Percentiles rank a stretch among this genome's conserved stretches.
Conservation (phyloP, 2,113 vertebrate species). For the Sinocyclocheilus anshuiensis region DNA sequence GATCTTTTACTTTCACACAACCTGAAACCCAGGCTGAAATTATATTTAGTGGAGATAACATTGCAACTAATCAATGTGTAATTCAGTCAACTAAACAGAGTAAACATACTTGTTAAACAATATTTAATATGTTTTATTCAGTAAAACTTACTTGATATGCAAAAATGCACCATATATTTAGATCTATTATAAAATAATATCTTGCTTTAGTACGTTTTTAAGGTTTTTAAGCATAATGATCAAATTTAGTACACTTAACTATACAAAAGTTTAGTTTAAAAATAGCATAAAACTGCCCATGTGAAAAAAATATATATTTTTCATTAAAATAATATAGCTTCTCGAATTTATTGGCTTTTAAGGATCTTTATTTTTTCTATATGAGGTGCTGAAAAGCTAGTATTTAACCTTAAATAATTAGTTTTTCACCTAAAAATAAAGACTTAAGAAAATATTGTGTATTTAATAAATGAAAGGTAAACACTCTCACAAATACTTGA, state of each 20-base stretch:
- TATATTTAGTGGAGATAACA: background rate
- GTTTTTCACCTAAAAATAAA: too few relatives aligned
- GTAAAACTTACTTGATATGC: background rate
- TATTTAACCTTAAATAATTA: too few relatives aligned
- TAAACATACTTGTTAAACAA: background rate
- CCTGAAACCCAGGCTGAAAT: background rate
- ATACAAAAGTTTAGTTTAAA: background rate
- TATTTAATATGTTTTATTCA: too few relatives aligned
- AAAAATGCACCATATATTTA: background rate
- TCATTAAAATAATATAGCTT: background rate
- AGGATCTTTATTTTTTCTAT: background rate
- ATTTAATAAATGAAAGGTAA: slow-evolving; percentile 1
- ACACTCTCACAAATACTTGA: background rate
- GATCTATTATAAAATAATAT: background rate
- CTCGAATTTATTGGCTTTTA: too few relatives aligned
- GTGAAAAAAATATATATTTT: background rate
- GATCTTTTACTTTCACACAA: background rate
- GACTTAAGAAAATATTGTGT: background rate
- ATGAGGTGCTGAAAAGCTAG: background rate
- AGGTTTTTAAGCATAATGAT: too few relatives aligned
- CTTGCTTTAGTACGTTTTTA: background rate
- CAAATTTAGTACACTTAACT: background rate
- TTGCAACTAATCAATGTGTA: background rate
- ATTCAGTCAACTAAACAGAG: background rate
- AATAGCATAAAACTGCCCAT: background rate